Evolutionary conservation across 2,888 invertebrate species (phyloP), one percentile per base, ranked within the genome.

Genomic region (Prosopocoilus inquinatus): DNA sequence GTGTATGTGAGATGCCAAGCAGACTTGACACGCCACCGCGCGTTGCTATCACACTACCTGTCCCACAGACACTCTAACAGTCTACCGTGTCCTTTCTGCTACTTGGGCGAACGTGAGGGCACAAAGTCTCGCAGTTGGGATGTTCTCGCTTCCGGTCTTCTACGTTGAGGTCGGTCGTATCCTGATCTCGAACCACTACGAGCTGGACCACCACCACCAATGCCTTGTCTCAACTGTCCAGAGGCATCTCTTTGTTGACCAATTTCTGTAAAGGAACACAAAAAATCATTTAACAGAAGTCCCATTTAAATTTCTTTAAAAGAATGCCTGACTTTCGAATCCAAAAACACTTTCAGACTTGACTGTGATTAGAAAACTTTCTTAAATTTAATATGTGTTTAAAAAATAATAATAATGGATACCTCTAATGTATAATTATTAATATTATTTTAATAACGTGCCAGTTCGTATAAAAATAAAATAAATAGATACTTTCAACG

Each of bases 81-180:
- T 41, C 44, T 50, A 28, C 45, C 57, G 45, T 49, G 39, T 39
- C 47, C 7, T 1, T 28, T 44, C 59, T 70, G 73, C 74, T 77
- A 77, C 79, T 69, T 81, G 68, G 74, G 76, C 52, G 77, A 77
- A 53, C 76, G 75, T 47, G 74, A 69, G 5, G 73, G 68, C 28
- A 75, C 74, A 60, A 73, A 76, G 57, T 77, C 78, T 55, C 77
- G 74, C 63, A 77, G 64, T 54, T 76, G 77, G 44, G 76, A 70
- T 51, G 73, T 70, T 64, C 67, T 55, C 48, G 64, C 67, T 53
- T 75, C 75, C 8, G 70, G 70, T 64, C 73, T 67, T 53, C 73
- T 66, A 39, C 74, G 70, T 49, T 64, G 66, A 60, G 57, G 58
- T 57, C 60, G 53, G 38, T 74, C 73, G 57, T 69, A 67, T 45